Evolutionary conservation across 2,113 vertebrate species (phyloP), one percentile per base, ranked within the genome.

Genomic region (Furnarius figulus): DNA sequence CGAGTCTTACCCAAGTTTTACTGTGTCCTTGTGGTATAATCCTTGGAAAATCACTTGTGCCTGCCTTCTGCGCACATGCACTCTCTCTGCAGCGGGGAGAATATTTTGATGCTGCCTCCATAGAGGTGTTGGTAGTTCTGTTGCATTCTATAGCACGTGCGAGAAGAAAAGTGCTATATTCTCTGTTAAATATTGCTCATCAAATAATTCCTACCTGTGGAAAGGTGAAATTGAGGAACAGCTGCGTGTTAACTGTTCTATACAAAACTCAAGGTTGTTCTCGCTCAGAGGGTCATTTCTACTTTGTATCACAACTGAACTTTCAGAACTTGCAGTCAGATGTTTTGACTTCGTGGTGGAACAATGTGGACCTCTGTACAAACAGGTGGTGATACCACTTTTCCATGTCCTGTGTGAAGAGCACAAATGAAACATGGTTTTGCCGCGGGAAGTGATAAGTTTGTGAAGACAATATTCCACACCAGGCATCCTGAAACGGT

Each of bases 61-160:
- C 95, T 96, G 52, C 56, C 59, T 95, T 93, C 50, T 75, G 96
- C 30, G 91, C 96, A 97, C 96, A 95, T 52, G 93, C 90, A 92
- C 90, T 94, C 96, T 97, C 90, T 92, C 94, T 95, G 85, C 90
- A 89, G 91, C 49, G 65, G 91, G 93, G 94, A 97, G 92, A 96
- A 81, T 78, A 85, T 92, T 68, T 87, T 87, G 91, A 89, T 87
- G 80, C 88, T 97, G 94, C 89, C 88, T 97, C 95, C 90, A 89
- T 94, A 87, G 96, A 97, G 89, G 95, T 95, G 92, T 89, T 82
- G 68, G 87, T 93, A 93, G 76, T 95, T 92, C 76, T 72, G 80
- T 93, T 65, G 85, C 61, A 7, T 95, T 92, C 76, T 93, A 6
- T 81, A 96, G 93, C 96, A 96, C 70, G 0, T 39, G 70, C 83